phyloP scores from a whole-genome alignment of 2,888 invertebrate species.

The Leucozona laternaria region DNA sequence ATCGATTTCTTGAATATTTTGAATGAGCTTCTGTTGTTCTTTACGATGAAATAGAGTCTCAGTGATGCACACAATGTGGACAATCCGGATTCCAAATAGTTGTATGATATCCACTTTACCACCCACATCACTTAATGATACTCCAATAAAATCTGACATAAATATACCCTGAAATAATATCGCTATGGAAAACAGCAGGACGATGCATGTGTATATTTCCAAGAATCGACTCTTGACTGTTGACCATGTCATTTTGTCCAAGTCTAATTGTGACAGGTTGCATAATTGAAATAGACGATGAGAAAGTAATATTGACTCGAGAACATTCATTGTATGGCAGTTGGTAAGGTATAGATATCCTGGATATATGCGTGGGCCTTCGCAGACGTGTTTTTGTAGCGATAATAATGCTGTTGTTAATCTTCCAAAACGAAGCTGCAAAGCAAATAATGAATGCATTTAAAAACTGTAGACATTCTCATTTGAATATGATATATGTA shows the following conservation, averaged over 20 bases:
- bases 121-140: conserved; percentile 76
- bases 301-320: conserved; percentile 76
- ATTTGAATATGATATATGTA: not conserved
- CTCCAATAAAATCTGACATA: conserved; percentile 50
- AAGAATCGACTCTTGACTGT: conserved; percentile 76
- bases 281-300: conserved; percentile 77
- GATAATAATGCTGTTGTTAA: not conserved
- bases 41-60: conserved; percentile 79
- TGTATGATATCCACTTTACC: conserved; percentile 81
- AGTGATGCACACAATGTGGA: conserved; percentile 78
- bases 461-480: not conserved
- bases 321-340: conserved; percentile 78
- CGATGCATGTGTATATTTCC: conserved; percentile 77
- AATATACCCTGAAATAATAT: conserved; percentile 78
- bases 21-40: conserved; percentile 76
- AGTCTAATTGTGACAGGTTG: conserved; percentile 77
- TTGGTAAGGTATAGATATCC: not conserved
- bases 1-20: conserved; percentile 80
- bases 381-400: not conserved
- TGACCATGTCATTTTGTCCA: conserved; percentile 74
- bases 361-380: not conserved
- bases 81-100: conserved; percentile 80
- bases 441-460: not conserved
- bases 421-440: not conserved
- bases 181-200: conserved; percentile 71